phyloP scores from a whole-genome alignment of 2,113 vertebrate species.

The Felis catus region DNA sequence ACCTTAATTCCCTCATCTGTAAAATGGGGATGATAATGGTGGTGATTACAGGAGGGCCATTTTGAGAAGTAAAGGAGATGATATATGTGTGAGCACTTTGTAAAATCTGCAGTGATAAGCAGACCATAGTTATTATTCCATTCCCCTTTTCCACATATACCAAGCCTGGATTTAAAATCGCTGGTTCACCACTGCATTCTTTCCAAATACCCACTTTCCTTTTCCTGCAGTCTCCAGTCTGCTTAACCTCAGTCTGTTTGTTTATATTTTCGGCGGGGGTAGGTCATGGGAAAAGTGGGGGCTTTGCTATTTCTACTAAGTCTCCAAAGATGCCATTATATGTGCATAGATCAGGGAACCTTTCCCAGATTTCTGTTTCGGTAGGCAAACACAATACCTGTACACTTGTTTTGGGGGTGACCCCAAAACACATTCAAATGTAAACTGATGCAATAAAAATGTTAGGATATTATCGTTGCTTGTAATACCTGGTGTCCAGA shows the following conservation, averaged over 20 bases:
- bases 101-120: rapidly evolving
- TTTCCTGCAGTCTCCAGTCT: not conserved
- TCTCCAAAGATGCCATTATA: not conserved
- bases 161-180: not conserved
- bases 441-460: not conserved
- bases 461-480: not conserved
- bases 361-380: not conserved
- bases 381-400: not conserved
- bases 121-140: not conserved
- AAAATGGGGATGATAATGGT: not conserved
- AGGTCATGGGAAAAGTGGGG: not conserved
- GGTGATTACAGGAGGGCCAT: not conserved
- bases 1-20: not conserved
- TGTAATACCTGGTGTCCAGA: not conserved
- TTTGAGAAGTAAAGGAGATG: not conserved
- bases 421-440: not conserved
- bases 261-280: not conserved
- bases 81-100: not conserved
- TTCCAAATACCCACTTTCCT: not conserved
- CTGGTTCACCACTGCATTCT: not conserved
- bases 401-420: not conserved
- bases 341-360: not conserved
- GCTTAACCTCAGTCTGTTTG: not conserved
- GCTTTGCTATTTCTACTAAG: not conserved
- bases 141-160: not conserved